Evolutionary conservation across 35 echinoderm and acorn worm genomes (phyloP), one percentile per base, ranked within the genome.

Genomic region (Acanthaster planci): DNA sequence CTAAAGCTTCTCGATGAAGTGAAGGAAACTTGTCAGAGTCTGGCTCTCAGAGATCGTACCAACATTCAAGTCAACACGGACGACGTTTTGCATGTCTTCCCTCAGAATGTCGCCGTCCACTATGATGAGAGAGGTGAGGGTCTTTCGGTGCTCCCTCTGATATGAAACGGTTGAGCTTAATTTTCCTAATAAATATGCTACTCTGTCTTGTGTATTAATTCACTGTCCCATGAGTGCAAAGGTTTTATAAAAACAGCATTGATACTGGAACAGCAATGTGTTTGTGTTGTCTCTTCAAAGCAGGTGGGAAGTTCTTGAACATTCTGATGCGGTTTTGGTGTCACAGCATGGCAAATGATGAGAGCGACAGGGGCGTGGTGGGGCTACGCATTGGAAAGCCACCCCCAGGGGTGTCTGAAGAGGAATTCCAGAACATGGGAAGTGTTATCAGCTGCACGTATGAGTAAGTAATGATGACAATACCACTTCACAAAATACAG

Each of bases 311-410:
- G 52, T 94, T 94, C 50, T 44, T 94, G 37, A 86, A 90, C 52
- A 94, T 94, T 37, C 37, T 94, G 59, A 94, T 94, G 92, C 79
- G 72, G 9, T 94, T 88, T 67, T 94, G 92, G 92, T 94, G 84
- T 80, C 78, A 90, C 47, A 86, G 82, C 29, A 86, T 84, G 3
- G 26, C 53, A 36, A 38, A 80, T 21, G 82, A 82, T 50, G 55
- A 58, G 17, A 79, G 84, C 31, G 78, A 94, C 67, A 84, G 56
- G 40, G 87, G 85, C 23, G 92, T 84, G 9, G 80, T 86, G 40
- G 84, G 92, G 0, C 82, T 94, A 35, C 83, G 88, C 19, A 78
- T 94, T 68, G 92, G 92, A 22, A 86, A 51, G 22, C 92, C 92
- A 10, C 92, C 92, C 8, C 87, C 92, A 39, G 92, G 92, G n/a